phyloP scores from a whole-genome alignment of 1,140 invertebrate species.

The Limonius californicus region DNA sequence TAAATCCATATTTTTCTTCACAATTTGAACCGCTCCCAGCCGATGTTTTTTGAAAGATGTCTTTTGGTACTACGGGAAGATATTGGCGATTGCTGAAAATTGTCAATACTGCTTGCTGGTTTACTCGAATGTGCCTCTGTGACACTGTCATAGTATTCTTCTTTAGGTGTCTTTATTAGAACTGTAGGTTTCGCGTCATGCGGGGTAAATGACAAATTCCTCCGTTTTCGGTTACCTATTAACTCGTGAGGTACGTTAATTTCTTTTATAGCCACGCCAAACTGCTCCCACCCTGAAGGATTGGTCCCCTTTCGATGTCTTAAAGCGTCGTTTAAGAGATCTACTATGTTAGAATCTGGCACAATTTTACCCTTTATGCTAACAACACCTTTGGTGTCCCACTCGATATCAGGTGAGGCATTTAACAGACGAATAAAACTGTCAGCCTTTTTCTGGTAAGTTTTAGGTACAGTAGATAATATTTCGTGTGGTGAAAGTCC shows the following conservation, averaged over 20 bases:
- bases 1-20: no score
- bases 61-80: no score
- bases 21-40: no score
- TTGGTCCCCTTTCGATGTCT: not conserved
- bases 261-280: not conserved
- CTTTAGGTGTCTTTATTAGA: no score
- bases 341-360: not conserved
- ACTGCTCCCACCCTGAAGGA: not conserved
- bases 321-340: not conserved
- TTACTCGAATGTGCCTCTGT: no score
- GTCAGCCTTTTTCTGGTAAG: not conserved
- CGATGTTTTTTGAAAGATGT: no score
- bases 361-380: not conserved
- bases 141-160: no score
- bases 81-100: no score
- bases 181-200: no score
- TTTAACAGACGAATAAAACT: not conserved
- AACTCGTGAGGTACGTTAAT: not conserved
- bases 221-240: not conserved
- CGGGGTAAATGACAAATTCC: no score
- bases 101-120: no score
- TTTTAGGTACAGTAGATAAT: not conserved
- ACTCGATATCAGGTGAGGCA: not conserved
- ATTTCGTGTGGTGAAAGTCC: not conserved
- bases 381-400: not conserved